Evolutionary conservation across 2,888 invertebrate species (phyloP).

Genomic region (Sylvicola fuscatus): DNA sequence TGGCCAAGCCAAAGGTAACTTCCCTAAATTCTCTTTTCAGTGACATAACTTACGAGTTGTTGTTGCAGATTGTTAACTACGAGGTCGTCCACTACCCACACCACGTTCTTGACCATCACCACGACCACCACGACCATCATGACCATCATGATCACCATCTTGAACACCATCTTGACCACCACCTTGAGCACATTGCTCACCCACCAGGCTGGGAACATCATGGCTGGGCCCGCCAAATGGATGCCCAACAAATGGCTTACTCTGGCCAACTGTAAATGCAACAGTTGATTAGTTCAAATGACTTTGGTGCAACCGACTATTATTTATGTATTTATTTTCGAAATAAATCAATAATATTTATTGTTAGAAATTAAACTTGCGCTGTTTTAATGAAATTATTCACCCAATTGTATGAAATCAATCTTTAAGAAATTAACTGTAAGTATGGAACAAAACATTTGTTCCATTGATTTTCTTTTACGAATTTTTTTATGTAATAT

Average conservation of each 20-base stretch:
- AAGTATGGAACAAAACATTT: no score
- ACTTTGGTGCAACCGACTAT: neutral
- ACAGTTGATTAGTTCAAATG: neutral
- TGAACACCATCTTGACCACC: constrained; percentile 19
- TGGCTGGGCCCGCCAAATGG: constrained; percentile 38
- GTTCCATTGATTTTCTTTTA: no score
- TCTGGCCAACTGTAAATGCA: constrained; percentile 13
- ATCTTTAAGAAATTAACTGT: no score
- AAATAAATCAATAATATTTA: constrained; percentile 1
- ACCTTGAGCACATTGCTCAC: constrained; percentile 8
- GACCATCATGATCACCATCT: constrained; percentile 17
- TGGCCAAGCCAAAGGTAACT: constrained; percentile 58
- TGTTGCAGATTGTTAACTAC: constrained; percentile 60
- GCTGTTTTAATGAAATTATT: no score
- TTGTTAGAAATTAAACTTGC: neutral
- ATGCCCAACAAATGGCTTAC: constrained; percentile 25
- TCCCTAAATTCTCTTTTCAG: constrained; percentile 1
- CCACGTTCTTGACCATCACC: constrained; percentile 45
- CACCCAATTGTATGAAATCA: no score
- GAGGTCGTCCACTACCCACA: constrained; percentile 71
- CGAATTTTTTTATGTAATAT: no score
- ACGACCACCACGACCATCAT: constrained; percentile 19
- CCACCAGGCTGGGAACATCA: constrained; percentile 28
- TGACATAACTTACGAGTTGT: constrained; percentile 7
- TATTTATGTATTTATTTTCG: neutral